phyloP scores from a whole-genome alignment of 2,888 invertebrate species.

The Drosophila phalerata region DNA sequence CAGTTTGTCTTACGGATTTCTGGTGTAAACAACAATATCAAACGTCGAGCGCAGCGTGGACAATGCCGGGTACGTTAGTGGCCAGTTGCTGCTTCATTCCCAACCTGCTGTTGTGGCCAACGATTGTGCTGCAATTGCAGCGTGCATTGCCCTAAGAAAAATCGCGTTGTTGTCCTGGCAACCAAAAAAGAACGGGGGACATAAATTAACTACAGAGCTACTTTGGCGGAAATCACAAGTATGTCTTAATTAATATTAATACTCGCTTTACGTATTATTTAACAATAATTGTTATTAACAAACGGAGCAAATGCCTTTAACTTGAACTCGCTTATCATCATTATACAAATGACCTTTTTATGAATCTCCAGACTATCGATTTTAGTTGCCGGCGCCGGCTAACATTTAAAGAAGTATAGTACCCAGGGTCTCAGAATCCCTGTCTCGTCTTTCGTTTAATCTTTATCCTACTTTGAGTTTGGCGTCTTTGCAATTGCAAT shows the following conservation, averaged over 20 bases:
- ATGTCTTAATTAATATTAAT: slow-evolving; percentile 36
- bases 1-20: slow-evolving; percentile 54
- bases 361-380: slow-evolving; percentile 54
- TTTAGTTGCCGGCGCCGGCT: slow-evolving; percentile 56
- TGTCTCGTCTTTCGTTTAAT: not conserved
- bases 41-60: slow-evolving; percentile 18
- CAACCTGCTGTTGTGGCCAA: slow-evolving; percentile 19
- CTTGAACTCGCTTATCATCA: not conserved
- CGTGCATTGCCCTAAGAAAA: slow-evolving; percentile 57
- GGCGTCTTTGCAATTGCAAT: slow-evolving; percentile 40
- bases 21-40: slow-evolving; percentile 52
- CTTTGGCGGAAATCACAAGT: slow-evolving; percentile 43
- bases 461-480: slow-evolving; percentile 5
- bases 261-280: not conserved
- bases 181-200: slow-evolving; percentile 17
- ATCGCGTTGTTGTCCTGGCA: slow-evolving; percentile 56
- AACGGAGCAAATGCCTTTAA: not conserved
- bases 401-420: slow-evolving; percentile 40
- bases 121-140: slow-evolving; percentile 21
- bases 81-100: slow-evolving; percentile 11
- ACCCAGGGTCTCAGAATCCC: not conserved
- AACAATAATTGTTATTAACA: slow-evolving; percentile 15
- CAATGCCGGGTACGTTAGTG: slow-evolving; percentile 48
- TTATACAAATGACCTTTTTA: slow-evolving; percentile 26
- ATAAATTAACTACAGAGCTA: slow-evolving; percentile 1